Evolutionary conservation across 1,140 invertebrate species (phyloP), one percentile per base, ranked within the genome.

Genomic region (Zaprionus camerounensis): DNA sequence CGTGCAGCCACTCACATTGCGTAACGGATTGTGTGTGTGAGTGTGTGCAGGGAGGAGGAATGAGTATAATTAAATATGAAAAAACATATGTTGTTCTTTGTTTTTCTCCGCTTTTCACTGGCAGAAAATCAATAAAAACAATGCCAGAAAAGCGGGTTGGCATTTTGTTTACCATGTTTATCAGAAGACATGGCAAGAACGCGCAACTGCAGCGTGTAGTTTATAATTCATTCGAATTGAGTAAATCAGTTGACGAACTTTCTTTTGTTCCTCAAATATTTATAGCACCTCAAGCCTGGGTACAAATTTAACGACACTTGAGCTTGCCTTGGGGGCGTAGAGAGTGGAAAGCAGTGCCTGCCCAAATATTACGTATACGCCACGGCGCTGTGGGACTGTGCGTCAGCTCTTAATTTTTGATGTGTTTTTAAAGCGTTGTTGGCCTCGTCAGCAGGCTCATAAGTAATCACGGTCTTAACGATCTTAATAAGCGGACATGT

Each of bases 321-420:
- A 4, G 51, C 51, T 13, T 26, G 20, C 20, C 4, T 1, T 2
- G 49, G 22, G 22, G 1, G n/a, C 12, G 24, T 5, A 17, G 7
- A 6, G 13, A n/a, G 22, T 9, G 38, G 5, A 2, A 15, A 6
- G 15, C 41, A 17, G n/a, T 17, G 41, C 2, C 41, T 17, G 17
- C n/a, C 7, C 15, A 46, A 46, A 20, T 46, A 24, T 51, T 24
- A 51, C 46, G 46, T 51, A 51, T 51, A 28, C 72, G 76, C 65
- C 62, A 49, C 17, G 65, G 55, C 46, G 11, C 20, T 7, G 28
- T 36, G 13, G 31, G 44, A n/a, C 51, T 62, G 46, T 81, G 84
- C 84, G 85, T 90, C 85, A 84, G 84, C 77, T 84, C 78, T 88
- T 88, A 78, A 88, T 87, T 81, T 76, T 88, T 90, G 76, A 88